Evolutionary conservation across 2,113 vertebrate genomes (phyloP).

Genomic region (Argyrosomus japonicus): DNA sequence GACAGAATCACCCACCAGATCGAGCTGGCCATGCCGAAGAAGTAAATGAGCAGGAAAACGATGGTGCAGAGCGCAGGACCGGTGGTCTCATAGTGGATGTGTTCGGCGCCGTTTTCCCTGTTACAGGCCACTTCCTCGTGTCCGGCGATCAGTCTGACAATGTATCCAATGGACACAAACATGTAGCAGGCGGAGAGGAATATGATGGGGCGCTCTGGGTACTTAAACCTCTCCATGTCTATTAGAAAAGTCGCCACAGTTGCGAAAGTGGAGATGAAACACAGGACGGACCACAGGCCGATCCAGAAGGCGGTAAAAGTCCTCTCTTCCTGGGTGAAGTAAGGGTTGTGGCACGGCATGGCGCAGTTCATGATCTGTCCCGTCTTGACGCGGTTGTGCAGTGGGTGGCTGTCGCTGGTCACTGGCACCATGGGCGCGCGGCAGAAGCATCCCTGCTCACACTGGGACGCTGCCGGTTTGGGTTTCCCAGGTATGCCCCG

Average conservation of each 20-base stretch:
- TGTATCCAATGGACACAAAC: conserved; percentile 91
- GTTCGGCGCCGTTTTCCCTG: conserved; percentile 79
- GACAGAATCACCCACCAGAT: conserved; percentile 95
- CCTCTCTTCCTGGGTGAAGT: conserved; percentile 90
- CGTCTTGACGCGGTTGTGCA: conserved; percentile 89
- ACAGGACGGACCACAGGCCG: conserved; percentile 93
- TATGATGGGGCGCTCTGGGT: conserved; percentile 94
- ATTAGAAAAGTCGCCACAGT: conserved; percentile 94
- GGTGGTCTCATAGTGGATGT: conserved; percentile 91
- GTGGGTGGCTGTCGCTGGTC: conserved; percentile 86
- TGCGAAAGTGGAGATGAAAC: conserved; percentile 92
- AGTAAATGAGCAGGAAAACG: conserved; percentile 93
- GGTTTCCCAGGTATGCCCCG: conserved; percentile 67
- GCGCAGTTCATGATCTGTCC: conserved; percentile 91
- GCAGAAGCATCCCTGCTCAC: conserved; percentile 90
- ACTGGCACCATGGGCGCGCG: conserved; percentile 90
- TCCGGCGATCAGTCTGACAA: conserved; percentile 89
- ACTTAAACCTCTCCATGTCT: conserved; percentile 94
- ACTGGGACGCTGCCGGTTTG: conserved; percentile 74
- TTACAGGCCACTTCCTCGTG: conserved; percentile 92
- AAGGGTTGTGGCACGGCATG: conserved; percentile 92
- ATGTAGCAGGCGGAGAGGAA: conserved; percentile 95
- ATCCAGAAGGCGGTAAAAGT: conserved; percentile 94
- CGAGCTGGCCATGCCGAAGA: conserved; percentile 93
- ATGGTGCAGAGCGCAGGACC: conserved; percentile 94